Conservation (phyloP, 1,140 invertebrate species). For the Lasaia peninsularis region DNA sequence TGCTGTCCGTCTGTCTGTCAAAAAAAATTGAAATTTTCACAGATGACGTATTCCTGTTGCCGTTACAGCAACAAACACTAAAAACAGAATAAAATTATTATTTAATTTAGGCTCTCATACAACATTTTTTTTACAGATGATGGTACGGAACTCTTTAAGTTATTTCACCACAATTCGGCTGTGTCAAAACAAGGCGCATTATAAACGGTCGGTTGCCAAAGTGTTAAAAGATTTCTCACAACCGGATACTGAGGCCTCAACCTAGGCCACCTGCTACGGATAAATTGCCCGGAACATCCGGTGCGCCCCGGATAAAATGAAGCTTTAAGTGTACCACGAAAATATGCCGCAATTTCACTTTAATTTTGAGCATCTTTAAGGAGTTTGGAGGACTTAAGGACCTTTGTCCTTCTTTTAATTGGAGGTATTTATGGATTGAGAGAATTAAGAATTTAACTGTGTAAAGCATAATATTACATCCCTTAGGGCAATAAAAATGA, state of each 20-base stretch:
- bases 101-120: too few relatives aligned
- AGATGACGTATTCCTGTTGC: too few relatives aligned
- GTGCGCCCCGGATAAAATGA: slow-evolving; percentile 7
- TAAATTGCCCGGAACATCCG: slow-evolving; percentile 18
- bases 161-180: not conserved
- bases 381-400: not conserved
- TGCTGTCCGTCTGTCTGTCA: too few relatives aligned
- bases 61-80: too few relatives aligned
- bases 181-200: not conserved
- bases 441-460: not conserved
- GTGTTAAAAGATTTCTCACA: slow-evolving; percentile 12
- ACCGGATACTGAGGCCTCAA: slow-evolving; percentile 12
- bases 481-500: too few relatives aligned
- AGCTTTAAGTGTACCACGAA: slow-evolving; percentile 6
- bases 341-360: slow-evolving; percentile 15
- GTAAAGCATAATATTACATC: too few relatives aligned
- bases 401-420: not conserved
- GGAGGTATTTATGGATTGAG: not conserved
- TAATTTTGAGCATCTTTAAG: slow-evolving; percentile 1
- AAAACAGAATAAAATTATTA: too few relatives aligned
- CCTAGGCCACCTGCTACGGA: slow-evolving; percentile 18
- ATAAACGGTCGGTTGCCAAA: not conserved
- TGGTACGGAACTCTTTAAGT: too few relatives aligned
- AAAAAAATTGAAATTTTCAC: too few relatives aligned
- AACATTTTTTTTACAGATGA: too few relatives aligned